Conservation (phyloP, 2,888 invertebrate species). For the Antitype chi region DNA sequence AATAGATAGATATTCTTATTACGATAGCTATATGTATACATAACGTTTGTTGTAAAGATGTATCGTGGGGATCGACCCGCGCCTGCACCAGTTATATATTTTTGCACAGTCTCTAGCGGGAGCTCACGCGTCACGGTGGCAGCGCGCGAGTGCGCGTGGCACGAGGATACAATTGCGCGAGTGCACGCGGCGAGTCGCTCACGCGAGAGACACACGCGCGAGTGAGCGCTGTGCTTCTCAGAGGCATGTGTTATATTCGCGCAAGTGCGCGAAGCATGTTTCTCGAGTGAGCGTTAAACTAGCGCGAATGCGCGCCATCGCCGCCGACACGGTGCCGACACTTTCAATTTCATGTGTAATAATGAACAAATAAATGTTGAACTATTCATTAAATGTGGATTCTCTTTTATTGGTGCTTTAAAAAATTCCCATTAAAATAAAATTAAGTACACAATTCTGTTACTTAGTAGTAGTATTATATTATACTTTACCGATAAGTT, state of each 20-base stretch:
- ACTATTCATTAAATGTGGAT: constrained; percentile 74
- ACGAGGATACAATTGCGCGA: neutral
- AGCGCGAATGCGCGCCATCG: constrained; percentile 34
- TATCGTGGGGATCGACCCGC: constrained; percentile 65
- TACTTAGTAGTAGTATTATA: neutral
- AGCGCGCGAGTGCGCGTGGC: constrained; percentile 25
- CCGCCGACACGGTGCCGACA: constrained; percentile 50
- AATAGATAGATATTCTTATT: constrained; percentile 76
- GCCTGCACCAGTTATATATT: constrained; percentile 87
- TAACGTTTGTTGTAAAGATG: constrained; percentile 71
- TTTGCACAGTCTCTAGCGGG: constrained; percentile 80
- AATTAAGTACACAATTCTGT: neutral
- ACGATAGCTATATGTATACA: constrained; percentile 79
- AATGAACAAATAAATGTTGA: constrained; percentile 86
- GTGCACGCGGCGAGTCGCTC: no score
- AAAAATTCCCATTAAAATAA: neutral
- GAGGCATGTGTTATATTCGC: neutral
- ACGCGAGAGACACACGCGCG: constrained; percentile 13
- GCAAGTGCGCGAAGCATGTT: neutral
- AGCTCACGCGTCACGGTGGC: constrained; percentile 40
- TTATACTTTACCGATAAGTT: neutral
- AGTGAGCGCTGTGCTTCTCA: constrained; percentile 5
- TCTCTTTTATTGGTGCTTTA: constrained; percentile 42
- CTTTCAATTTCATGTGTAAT: constrained; percentile 85
- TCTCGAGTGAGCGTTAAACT: neutral